phyloP scores from a whole-genome alignment of 2,113 vertebrate species.

The Gavialis gangeticus region DNA sequence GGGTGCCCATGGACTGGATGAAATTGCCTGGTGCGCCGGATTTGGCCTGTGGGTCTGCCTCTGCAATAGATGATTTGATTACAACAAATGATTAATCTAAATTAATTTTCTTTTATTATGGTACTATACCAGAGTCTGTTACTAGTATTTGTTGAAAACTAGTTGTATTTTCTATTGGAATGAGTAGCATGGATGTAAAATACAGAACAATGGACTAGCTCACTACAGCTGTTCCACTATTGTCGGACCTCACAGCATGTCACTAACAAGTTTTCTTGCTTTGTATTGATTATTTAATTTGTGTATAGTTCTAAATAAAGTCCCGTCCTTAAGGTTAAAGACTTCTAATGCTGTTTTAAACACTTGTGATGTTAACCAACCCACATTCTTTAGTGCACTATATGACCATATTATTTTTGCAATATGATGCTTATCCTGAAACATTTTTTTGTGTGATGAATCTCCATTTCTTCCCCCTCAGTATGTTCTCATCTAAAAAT shows the following conservation, averaged over 20 bases:
- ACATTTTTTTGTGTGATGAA: background rate
- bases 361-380: background rate
- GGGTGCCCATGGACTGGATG: no score
- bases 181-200: background rate
- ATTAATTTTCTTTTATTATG: background rate
- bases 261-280: background rate
- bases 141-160: background rate
- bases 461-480: rapidly evolving
- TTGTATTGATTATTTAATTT: background rate
- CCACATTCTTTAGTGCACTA: background rate
- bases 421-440: background rate
- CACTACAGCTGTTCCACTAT: background rate
- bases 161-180: background rate
- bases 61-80: conserved; percentile 32
- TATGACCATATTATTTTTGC: background rate
- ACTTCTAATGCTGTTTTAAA: background rate
- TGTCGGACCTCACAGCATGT: background rate
- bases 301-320: background rate
- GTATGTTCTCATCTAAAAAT: rapidly evolving
- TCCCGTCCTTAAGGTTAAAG: background rate
- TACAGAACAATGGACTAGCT: background rate
- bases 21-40: no score
- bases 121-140: background rate
- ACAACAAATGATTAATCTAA: conserved; percentile 15
- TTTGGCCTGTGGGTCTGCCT: background rate